phyloP scores from a whole-genome alignment of 2,113 vertebrate species.

The Macheiramphus alcinus region DNA sequence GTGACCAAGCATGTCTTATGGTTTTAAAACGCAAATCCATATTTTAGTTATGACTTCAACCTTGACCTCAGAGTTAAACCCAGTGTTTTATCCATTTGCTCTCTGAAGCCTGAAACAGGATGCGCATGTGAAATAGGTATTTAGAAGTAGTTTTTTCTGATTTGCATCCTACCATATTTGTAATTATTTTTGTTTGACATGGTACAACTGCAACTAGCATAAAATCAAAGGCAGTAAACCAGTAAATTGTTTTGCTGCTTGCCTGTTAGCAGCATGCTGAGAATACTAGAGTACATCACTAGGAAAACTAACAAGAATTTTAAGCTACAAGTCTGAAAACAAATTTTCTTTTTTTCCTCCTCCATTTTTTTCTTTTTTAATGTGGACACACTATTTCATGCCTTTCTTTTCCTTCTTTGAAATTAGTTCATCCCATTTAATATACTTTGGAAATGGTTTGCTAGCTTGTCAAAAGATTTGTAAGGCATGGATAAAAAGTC shows the following conservation, averaged over 20 bases:
- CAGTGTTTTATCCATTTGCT: conserved; percentile 20
- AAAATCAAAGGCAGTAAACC: conserved; percentile 63
- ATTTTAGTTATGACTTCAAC: conserved; percentile 51
- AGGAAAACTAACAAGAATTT: conserved; percentile 12
- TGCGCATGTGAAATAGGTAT: not conserved
- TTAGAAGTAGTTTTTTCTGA: conserved; percentile 8
- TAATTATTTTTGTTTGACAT: conserved; percentile 66
- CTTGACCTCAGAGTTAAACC: conserved; percentile 49
- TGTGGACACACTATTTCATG: not conserved
- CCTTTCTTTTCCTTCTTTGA: conserved; percentile 26
- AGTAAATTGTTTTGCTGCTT: conserved; percentile 61
- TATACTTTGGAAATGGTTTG: conserved; percentile 49
- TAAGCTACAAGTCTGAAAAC: not conserved
- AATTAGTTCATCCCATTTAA: conserved; percentile 46
- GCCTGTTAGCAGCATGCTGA: conserved; percentile 38
- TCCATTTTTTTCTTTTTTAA: not conserved
- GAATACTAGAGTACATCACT: not conserved
- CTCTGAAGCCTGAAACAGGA: conserved; percentile 36
- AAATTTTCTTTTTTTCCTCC: not conserved
- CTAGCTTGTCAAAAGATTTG: conserved; percentile 56
- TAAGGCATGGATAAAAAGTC: conserved; percentile 41
- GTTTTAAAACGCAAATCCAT: conserved; percentile 13
- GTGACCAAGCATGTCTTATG: not conserved
- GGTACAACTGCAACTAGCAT: conserved; percentile 34
- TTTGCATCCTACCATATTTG: conserved; percentile 33